Evolutionary conservation across 2,113 vertebrate species (phyloP), one percentile per base, ranked within the genome.

Genomic region (Oplegnathus fasciatus): DNA sequence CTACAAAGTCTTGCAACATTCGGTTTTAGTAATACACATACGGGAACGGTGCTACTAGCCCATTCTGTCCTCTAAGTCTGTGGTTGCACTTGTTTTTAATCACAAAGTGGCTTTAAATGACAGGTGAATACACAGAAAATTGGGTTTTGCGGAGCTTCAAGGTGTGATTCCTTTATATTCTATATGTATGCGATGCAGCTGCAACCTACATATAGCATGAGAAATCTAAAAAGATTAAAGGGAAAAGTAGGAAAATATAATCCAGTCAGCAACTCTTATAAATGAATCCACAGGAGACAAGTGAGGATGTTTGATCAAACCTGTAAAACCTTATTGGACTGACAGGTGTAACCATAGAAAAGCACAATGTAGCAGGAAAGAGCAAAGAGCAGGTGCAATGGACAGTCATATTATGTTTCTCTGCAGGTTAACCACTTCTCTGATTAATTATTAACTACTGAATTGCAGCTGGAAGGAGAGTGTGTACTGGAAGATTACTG

Each of bases 381-480:
- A 70, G 65, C 42, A 22, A 44, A 65, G 28, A 37, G 37, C 55
- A 55, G 57, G 26, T 52, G 71, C 64, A 57, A 65, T 44, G 72
- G 62, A 46, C 32, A 5, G 1, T 62, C 72, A 66, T 61, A n/a
- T 58, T 1, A 2, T 6, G 3, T 50, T 24, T 54, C 48, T 77
- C 30, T 52, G 20, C 54, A 55, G 32, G 17, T 64, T 46, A 61
- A 71, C 42, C 26, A 6, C 61, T 4, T 8, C 10, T 10, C 66
- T 40, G 58, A 30, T 72, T 5, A 72, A 75, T 71, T 17, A 80
- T 85, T 83, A 75, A 90, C 40, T 28, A 11, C 22, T 10, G 37
- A 10, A 11, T 1, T 40, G 54, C 58, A 64, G 57, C 44, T 50
- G n/a, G 28, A 64, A 40, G 32, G 5, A 50, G 10, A 0, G 40